phyloP scores from a whole-genome alignment of 1,140 invertebrate species.

The Sarcophaga peregrina region DNA sequence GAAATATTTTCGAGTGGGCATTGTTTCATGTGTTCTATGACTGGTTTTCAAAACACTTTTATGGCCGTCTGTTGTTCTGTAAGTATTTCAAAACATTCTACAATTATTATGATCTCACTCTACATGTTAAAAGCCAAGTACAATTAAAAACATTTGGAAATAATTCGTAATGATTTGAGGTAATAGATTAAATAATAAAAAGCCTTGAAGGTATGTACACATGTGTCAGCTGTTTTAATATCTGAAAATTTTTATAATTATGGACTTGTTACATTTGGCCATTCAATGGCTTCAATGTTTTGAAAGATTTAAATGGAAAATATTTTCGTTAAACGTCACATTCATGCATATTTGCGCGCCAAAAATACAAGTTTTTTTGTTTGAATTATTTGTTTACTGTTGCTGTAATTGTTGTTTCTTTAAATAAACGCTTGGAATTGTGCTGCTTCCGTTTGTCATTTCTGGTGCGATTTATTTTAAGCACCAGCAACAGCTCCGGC shows the following conservation, averaged over 20 bases:
- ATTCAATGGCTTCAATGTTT: background rate
- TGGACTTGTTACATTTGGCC: background rate
- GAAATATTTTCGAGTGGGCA: background rate
- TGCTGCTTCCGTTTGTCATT: slow-evolving; percentile 33
- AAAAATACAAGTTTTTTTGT: slow-evolving; percentile 6
- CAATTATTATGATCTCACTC: slow-evolving; percentile 34
- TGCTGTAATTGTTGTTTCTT: background rate
- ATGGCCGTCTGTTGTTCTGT: too few species aligned
- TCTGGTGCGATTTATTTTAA: slow-evolving; percentile 30
- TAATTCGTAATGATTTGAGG: background rate
- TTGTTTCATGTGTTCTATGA: slow-evolving; percentile 8
- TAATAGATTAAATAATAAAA: background rate
- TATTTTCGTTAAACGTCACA: background rate
- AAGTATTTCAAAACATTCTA: background rate
- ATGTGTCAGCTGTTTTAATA: too few species aligned
- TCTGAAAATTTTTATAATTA: background rate
- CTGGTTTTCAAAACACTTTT: slow-evolving; percentile 13
- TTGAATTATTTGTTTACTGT: background rate
- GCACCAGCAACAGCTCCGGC: too few species aligned
- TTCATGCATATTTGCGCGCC: background rate
- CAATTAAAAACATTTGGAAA: background rate
- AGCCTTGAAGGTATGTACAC: too few species aligned
- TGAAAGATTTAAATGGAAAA: background rate
- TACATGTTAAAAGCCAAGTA: too few species aligned
- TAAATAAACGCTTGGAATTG: slow-evolving; percentile 15